A percentile compares a stretch with the other conserved stretches of the same genome.
These are phyloP conservation scores for Teleiodes luculella DNA, from an alignment of 2,888 invertebrate genomes.

Conservation along the genomic window DNA sequence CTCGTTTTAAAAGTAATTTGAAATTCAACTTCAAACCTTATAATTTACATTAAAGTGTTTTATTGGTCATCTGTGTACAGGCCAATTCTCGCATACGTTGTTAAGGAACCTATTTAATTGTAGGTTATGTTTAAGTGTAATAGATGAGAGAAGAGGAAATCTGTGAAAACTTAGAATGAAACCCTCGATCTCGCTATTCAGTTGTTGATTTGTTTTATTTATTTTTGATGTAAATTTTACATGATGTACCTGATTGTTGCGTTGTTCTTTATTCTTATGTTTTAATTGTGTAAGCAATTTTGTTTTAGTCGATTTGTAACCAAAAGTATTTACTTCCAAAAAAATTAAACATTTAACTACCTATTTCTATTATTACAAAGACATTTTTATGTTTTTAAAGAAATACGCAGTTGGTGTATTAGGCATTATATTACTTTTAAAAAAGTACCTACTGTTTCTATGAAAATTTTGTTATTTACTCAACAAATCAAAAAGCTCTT, in stretches of 20 bases:
- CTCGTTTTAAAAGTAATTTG: not conserved
- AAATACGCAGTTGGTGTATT: no score
- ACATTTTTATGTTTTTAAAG: no score
- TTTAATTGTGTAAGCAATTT: no score
- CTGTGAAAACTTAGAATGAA: not conserved
- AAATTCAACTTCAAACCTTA: not conserved
- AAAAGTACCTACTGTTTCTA: not conserved
- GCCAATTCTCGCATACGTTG: slow-evolving; percentile 4
- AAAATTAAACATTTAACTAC: no score
- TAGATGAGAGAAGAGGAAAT: slow-evolving; percentile 3
- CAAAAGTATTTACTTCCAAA: no score
- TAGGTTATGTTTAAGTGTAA: slow-evolving; percentile 9
- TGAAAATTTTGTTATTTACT: not conserved
- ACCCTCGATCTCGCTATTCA: not conserved
- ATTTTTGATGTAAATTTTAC: slow-evolving; percentile 4
- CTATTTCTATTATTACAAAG: no score
- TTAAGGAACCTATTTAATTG: slow-evolving; percentile 10
- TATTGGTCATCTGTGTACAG: slow-evolving; percentile 1
- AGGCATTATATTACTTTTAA: no score
- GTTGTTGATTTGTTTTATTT: slow-evolving; percentile 7
- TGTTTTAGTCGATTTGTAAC: no score
- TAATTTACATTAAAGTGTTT: not conserved
- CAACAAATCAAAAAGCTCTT: not conserved
- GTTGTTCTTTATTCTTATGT: not conserved
- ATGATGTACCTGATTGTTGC: slow-evolving; percentile 20